Evolutionary conservation across 1,140 invertebrate species (phyloP).

Genomic region (Drosophila chauvacae): DNA sequence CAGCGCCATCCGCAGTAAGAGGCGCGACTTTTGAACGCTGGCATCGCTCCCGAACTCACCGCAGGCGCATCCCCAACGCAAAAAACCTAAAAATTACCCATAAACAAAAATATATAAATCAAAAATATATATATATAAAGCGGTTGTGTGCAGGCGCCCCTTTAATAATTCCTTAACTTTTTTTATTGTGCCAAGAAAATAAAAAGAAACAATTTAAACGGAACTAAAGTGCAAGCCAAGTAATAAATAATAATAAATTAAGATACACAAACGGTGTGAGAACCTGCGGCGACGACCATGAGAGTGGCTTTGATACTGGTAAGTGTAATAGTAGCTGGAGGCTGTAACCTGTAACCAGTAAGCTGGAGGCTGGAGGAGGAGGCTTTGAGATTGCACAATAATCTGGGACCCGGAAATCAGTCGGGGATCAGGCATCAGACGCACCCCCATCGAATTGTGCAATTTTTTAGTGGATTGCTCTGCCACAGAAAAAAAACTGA

Average conservation of each 20-base stretch:
- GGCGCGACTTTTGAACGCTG: constrained; percentile 79
- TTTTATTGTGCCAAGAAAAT: constrained; percentile 22
- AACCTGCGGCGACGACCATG: constrained; percentile 52
- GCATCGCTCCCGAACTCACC: constrained; percentile 33
- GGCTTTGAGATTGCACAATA: constrained; percentile 23
- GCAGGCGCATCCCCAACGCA: background rate
- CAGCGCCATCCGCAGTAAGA: constrained; percentile 73
- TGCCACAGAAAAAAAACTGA: background rate
- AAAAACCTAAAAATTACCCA: constrained; percentile 1
- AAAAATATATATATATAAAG: background rate
- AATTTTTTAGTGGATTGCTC: constrained; percentile 3
- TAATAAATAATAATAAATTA: constrained; percentile 6
- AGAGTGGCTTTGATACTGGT: constrained; percentile 74
- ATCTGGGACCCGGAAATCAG: constrained; percentile 31
- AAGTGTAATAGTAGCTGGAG: constrained; percentile 12
- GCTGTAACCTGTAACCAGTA: background rate
- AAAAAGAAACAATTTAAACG: background rate
- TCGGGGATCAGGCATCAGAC: constrained; percentile 18
- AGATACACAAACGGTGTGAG: constrained; percentile 46
- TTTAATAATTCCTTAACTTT: background rate
- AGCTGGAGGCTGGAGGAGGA: too few relatives aligned
- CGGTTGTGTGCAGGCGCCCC: background rate
- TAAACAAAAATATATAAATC: background rate
- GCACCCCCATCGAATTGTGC: constrained; percentile 6
- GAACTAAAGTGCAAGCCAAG: constrained; percentile 17